Evolutionary conservation across 2,888 invertebrate genomes (phyloP).

Genomic region (Oligia fasciuncula): DNA sequence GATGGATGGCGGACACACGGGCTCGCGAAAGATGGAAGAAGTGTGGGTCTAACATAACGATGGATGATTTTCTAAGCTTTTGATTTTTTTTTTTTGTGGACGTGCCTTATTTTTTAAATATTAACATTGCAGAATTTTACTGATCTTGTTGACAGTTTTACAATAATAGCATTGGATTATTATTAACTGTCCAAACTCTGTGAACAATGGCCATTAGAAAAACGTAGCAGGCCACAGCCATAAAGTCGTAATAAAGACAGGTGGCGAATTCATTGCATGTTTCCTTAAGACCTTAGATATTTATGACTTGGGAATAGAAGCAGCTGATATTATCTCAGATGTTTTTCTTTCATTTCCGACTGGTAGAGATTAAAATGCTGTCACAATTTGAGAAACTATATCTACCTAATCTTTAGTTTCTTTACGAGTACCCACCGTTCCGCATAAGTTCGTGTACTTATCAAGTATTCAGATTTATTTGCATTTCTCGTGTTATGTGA

Average conservation of each 20-base stretch:
- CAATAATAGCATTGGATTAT: neutral
- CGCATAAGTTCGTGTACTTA: no score
- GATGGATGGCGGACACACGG: no score
- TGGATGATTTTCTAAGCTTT: neutral
- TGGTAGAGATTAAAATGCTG: neutral
- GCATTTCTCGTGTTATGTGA: no score
- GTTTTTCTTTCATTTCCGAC: slow-evolving; percentile 13
- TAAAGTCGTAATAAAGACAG: slow-evolving; percentile 14
- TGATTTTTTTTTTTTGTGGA: neutral
- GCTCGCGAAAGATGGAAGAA: no score
- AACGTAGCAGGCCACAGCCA: neutral
- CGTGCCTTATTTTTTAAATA: neutral
- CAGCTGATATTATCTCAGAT: slow-evolving; percentile 39
- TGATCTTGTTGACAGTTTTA: neutral
- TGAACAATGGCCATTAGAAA: neutral
- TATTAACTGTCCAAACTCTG: neutral
- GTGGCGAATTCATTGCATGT: slow-evolving; percentile 13
- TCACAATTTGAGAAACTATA: neutral
- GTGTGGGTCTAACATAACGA: no score
- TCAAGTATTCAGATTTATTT: no score
- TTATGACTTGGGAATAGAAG: slow-evolving; percentile 20
- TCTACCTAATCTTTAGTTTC: neutral
- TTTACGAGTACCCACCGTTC: no score
- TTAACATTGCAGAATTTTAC: no score
- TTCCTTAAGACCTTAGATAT: neutral